These are phyloP conservation scores for Clangula hyemalis DNA, from an alignment of 2,797 vertebrate genomes.

Conservation along the genomic window DNA sequence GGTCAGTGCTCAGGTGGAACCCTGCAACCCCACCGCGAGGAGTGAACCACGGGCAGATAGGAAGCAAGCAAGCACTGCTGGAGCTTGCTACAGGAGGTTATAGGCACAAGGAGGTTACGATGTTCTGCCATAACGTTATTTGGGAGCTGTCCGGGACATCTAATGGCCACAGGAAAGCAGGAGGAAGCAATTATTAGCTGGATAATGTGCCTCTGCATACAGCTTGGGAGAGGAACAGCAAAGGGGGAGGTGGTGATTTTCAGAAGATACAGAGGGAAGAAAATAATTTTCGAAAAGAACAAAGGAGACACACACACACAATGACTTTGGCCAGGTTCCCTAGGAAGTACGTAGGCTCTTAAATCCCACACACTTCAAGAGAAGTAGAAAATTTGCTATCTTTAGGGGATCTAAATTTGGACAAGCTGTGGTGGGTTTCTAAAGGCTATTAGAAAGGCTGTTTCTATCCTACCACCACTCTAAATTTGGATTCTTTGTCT, in stretches of 20 bases:
- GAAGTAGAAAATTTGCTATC: neutral
- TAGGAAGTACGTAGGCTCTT: neutral
- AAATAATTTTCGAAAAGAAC: neutral
- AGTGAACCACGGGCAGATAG: neutral
- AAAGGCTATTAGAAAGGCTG: neutral
- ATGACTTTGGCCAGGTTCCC: neutral
- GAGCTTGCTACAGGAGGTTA: neutral
- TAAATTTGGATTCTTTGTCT: neutral
- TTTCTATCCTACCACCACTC: neutral
- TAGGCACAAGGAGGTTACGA: neutral
- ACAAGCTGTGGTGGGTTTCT: neutral
- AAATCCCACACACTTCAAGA: neutral
- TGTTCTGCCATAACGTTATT: neutral
- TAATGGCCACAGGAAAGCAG: neutral
- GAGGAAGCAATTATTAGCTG: neutral
- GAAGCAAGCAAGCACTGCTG: neutral
- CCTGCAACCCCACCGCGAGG: neutral
- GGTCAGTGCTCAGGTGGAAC: neutral
- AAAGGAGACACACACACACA: neutral
- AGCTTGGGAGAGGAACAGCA: neutral
- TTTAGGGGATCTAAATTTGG: neutral
- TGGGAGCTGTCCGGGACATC: neutral
- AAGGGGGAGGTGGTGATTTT: neutral
- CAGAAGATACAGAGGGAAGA: neutral
- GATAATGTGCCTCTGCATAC: rapidly evolving